Percentiles rank a stretch among this genome's conserved stretches.
Evolutionary conservation across 2,113 vertebrate species (phyloP).

Genomic region (Sarotherodon lohbergeri): DNA sequence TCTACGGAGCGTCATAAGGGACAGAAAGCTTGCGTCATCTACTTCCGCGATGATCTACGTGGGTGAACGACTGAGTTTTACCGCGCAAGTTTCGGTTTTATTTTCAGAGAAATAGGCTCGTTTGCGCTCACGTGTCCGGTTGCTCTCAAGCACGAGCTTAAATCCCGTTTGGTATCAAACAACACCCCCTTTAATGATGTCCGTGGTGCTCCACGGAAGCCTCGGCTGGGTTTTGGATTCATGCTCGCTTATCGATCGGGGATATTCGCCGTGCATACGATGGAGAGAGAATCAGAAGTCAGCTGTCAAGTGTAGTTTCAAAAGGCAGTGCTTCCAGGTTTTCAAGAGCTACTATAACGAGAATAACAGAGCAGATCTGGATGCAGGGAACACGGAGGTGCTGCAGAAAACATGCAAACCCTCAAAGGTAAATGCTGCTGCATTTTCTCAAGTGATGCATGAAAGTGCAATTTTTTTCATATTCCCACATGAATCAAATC

Average conservation of each 20-base stretch:
- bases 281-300: background rate
- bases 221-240: constrained; percentile 83
- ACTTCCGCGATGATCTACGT: background rate
- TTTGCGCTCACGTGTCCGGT: background rate
- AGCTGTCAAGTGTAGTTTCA: constrained; percentile 43
- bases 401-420: constrained; percentile 2
- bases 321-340: constrained; percentile 46
- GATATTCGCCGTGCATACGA: constrained; percentile 29
- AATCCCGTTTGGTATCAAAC: accelerated
- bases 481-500: background rate
- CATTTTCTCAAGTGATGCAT: background rate
- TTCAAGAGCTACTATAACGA: constrained; percentile 13
- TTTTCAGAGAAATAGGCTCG: background rate
- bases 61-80: accelerated
- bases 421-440: constrained; percentile 42
- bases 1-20: background rate
- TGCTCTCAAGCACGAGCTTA: background rate
- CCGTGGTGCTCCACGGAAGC: constrained; percentile 59
- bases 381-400: background rate
- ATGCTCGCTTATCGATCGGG: constrained; percentile 73
- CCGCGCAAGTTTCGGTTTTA: background rate
- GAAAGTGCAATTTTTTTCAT: background rate
- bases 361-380: background rate
- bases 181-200: constrained; percentile 58
- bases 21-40: background rate